These are phyloP conservation scores for Bryconaethiops microstoma DNA, from an alignment of 2,797 vertebrate genomes.

Conservation along the genomic window DNA sequence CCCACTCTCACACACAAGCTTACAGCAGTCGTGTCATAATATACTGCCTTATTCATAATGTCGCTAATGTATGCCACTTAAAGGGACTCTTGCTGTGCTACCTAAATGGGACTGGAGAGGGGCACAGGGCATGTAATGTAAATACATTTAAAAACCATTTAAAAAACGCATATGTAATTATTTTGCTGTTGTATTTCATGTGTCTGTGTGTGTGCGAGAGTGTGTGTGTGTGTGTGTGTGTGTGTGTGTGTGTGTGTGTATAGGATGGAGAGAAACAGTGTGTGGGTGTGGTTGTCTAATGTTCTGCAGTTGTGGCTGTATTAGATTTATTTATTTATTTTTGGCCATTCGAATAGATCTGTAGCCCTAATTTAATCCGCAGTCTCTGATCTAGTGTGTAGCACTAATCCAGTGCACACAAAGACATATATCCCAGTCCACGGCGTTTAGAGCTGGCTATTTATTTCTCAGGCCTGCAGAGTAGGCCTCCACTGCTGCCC, in stretches of 20 bases:
- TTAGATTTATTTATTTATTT: neutral
- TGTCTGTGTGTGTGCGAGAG: neutral
- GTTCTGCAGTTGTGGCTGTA: neutral
- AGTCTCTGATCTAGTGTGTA: constrained; percentile 28
- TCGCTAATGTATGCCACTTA: neutral
- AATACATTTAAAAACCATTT: neutral
- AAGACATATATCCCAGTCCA: constrained; percentile 24
- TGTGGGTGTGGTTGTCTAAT: too few relatives aligned
- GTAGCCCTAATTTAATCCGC: constrained; percentile 32
- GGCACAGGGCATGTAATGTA: neutral
- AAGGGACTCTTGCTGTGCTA: neutral
- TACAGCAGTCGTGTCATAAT: constrained; percentile 31
- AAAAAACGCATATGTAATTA: neutral
- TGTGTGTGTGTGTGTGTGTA: neutral
- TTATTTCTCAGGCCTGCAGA: neutral
- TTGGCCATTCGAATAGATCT: neutral
- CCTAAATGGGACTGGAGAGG: neutral
- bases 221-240: neutral
- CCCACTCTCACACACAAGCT: constrained; percentile 18
- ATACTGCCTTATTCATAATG: neutral
- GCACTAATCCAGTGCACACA: constrained; percentile 19
- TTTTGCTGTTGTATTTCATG: neutral
- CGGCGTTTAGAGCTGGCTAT: constrained; percentile 8
- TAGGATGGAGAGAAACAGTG: neutral
- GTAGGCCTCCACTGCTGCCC: neutral